These are phyloP conservation scores for Suillia variegata DNA, from an alignment of 2,888 invertebrate species.

Conservation along the genomic window DNA sequence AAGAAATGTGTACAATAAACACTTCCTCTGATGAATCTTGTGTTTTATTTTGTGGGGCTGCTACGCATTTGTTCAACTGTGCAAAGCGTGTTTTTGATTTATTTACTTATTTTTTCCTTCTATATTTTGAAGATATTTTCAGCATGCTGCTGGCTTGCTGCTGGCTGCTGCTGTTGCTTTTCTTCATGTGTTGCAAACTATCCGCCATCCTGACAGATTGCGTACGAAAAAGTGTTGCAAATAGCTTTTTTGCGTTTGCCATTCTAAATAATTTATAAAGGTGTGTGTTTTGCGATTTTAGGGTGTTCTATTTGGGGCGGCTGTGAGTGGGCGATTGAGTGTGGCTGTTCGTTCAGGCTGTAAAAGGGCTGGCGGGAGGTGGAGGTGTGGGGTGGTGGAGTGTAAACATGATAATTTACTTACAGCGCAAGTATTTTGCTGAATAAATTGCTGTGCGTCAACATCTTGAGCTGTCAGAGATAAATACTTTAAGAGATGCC, in stretches of 20 bases:
- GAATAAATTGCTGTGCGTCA: no score
- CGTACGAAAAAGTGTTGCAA: conserved; percentile 51
- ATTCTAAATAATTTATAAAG: conserved; percentile 52
- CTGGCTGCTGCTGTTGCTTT: no score
- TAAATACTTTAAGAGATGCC: no score
- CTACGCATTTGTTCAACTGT: no score
- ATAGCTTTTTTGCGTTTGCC: conserved; percentile 52
- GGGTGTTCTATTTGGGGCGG: background rate
- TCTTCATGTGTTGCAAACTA: background rate
- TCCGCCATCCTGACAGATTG: conserved; percentile 48
- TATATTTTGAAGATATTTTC: no score
- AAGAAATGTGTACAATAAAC: no score
- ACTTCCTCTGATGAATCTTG: no score
- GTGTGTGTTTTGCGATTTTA: conserved; percentile 39
- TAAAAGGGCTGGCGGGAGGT: conserved; percentile 15
- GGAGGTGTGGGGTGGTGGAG: conserved; percentile 13
- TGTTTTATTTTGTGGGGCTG: no score
- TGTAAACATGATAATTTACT: conserved; percentile 49
- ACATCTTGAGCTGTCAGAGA: background rate
- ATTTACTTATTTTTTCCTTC: no score
- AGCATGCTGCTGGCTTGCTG: no score
- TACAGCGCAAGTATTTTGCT: conserved; percentile 36
- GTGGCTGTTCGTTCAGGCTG: no score
- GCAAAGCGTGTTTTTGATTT: no score
- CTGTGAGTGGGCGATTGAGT: background rate